These are phyloP conservation scores for Carassius auratus DNA, from an alignment of 2,113 vertebrate genomes.

Conservation along the genomic window DNA sequence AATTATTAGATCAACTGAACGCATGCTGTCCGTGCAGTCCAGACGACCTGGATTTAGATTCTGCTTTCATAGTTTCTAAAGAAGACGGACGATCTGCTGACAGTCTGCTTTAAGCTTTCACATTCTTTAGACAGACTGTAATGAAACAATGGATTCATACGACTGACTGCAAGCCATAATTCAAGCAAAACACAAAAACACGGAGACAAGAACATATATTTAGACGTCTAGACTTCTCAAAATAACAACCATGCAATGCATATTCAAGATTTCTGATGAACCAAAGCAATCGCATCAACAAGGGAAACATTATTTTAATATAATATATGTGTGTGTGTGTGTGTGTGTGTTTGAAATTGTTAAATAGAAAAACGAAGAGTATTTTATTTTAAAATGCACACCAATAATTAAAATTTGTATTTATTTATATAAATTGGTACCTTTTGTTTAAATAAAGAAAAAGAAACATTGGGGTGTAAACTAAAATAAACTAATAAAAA, in stretches of 20 bases:
- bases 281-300: neutral
- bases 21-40: neutral
- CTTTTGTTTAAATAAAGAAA: too few species aligned
- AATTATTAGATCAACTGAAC: neutral
- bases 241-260: neutral
- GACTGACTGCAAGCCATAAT: slow-evolving; percentile 3
- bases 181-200: slow-evolving; percentile 8
- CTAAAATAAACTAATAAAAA: too few species aligned
- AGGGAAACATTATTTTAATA: too few species aligned
- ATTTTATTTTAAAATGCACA: too few species aligned
- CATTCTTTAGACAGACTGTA: neutral
- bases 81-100: neutral
- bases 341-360: too few species aligned
- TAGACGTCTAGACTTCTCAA: neutral
- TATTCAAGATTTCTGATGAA: neutral
- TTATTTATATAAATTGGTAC: too few species aligned
- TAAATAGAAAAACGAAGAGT: too few species aligned
- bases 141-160: neutral
- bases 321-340: too few species aligned
- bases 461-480: too few species aligned
- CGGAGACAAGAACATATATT: neutral
- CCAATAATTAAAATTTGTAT: too few species aligned
- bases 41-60: neutral
- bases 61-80: neutral
- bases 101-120: neutral